Evolutionary conservation across 2,113 vertebrate genomes (phyloP), one percentile per base, ranked within the genome.

Genomic region (Platysternon megacephalum): DNA sequence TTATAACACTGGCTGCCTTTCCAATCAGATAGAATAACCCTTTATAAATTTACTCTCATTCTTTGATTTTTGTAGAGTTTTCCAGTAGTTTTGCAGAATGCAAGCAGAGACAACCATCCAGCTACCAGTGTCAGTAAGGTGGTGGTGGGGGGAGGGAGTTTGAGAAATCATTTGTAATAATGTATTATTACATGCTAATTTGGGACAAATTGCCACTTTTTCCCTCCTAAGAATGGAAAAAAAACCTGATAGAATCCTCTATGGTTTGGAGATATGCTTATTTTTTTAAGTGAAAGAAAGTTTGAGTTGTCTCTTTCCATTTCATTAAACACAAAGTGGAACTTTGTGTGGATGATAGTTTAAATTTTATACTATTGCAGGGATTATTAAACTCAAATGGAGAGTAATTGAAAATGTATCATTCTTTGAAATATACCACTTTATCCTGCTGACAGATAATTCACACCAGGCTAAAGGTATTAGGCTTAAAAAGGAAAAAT

Each of bases 141-240:
- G 49, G 49, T 49, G 16, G 17, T 17, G 8, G 7, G 2, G 6
- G 11, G 2, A 14, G 6, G 2, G 22, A 28, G 12, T 42, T 26
- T 61, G 46, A 8, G 42, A 46, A 46, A 78, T 46, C 6, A 46
- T 24, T 78, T 74, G 5, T 14, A 78, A 29, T 28, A 46, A 28
- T 14, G 24, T 44, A 29, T 7, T 44, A 29, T 7, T 22, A 14
- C 13, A 7, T 44, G 13, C 74, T 78, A 16, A 46, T 78, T 10
- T 72, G 65, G 65, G 17, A 39, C 19, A 72, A 72, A 4, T 46
- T 78, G 14, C 7, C 11, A 26, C 39, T 11, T 76, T 44, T 44
- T 28, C 24, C 26, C 44, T 13, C 24, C 12, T 78, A 44, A 46
- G 22, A 26, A 8, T 13, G 24, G 24, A 13, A 46, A 44, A 28